A percentile compares a stretch with the other conserved stretches of the same genome.
phyloP scores from a whole-genome alignment of 2,888 invertebrate species.

The Meiosimyza platycephala region DNA sequence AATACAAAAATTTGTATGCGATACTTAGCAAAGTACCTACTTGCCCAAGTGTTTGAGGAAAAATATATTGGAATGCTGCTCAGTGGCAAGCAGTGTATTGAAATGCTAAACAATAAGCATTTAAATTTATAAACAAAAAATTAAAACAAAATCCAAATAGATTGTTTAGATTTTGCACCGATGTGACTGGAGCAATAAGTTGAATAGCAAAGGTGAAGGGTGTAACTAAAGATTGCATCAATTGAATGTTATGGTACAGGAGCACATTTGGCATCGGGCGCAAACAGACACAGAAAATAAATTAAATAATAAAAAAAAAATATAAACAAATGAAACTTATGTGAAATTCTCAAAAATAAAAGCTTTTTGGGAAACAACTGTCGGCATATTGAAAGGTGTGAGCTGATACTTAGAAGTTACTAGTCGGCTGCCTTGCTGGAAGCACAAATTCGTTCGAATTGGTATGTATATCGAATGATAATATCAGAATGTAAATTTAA shows the following conservation, averaged over 20 bases:
- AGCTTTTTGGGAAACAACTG: no score
- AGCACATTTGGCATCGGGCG: neutral
- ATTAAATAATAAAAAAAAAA: no score
- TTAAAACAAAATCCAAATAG: neutral
- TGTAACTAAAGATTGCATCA: slow-evolving; percentile 17
- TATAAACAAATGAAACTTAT: no score
- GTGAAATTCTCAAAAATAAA: no score
- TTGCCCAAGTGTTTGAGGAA: neutral
- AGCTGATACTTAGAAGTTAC: no score
- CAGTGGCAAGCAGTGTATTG: neutral
- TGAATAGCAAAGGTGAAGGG: slow-evolving; percentile 15
- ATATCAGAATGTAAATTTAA: no score
- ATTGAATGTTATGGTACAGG: neutral
- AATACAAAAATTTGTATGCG: neutral
- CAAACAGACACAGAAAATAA: no score
- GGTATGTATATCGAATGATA: no score
- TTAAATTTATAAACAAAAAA: neutral
- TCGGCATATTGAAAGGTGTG: no score
- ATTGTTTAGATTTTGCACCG: neutral
- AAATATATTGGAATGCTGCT: neutral
- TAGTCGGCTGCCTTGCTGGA: no score
- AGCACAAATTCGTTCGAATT: no score
- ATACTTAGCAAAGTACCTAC: neutral
- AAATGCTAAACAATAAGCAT: slow-evolving; percentile 3
- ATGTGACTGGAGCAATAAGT: neutral